Evolutionary conservation across 2,113 vertebrate species (phyloP), one percentile per base, ranked within the genome.

Genomic region (Parotia lawesii): DNA sequence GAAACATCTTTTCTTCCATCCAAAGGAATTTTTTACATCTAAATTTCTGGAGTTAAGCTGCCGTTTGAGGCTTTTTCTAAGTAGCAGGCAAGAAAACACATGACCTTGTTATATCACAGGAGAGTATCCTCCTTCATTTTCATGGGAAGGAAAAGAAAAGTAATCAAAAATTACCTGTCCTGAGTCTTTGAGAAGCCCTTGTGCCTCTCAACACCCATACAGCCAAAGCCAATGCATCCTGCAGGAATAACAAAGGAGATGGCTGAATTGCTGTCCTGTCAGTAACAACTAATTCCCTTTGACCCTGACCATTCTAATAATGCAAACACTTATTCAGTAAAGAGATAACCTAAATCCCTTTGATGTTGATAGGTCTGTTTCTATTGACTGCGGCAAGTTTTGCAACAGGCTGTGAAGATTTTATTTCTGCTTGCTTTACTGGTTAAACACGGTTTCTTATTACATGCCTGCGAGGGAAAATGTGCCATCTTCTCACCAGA

Each of bases 401-500:
- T 82, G 50, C 27, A 72, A 50, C 47, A 78, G 73, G 33, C 53
- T 5, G 5, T 50, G 81, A 78, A 61, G 73, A 71, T 79, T 82
- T 94, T 87, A 51, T 95, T 94, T 93, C 84, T 60, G 77, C 73
- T 64, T 88, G 64, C 62, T 97, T 94, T 94, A 93, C 80, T 69
- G 51, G 73, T 72, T 82, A 89, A 91, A 92, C 71, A 82, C 60
- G 25, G 47, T 85, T 95, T 71, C 92, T 90, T 78, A 77, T 42
- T 85, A 56, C 33, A 51, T 45, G 60, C 56, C 86, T 91, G 54
- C 80, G 87, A 89, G 89, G 64, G 75, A 96, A 89, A 95, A 93
- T 24, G 60, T 74, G 57, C 73, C 37, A 84, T 91, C 93, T 83
- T 60, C 65, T 91, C 80, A 61, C 37, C 84, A 33, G 37, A 87